Base-by-base conservation (phyloP, 2,113 vertebrate genomes). In the Rhadina sibilatrix region DNA sequence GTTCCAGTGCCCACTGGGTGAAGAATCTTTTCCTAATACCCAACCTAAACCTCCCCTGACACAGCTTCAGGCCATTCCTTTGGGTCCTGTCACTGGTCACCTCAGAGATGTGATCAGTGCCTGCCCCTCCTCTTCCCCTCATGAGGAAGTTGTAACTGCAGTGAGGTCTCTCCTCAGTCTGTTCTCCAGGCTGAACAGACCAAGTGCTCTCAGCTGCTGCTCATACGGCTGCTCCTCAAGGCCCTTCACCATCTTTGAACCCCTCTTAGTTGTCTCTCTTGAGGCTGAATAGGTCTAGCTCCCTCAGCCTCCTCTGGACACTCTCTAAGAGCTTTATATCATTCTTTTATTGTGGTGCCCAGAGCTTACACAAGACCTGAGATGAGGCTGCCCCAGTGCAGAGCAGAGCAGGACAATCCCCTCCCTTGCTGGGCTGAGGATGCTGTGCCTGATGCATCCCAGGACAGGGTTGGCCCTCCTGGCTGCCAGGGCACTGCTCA, bases 371-470 rank as follows among this genome's bases (percentile, higher is more conserved):
- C 64, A 46, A 3, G 5, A 38, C 23, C 38, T 0, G 5, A 69
- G 12, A 5, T 24, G 23, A 53, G 47, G 54, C 38, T 0, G 0
- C 8, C 15, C 28, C 15, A 44, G 37, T 0, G 2, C 72, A n/a
- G n/a, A n/a, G n/a, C n/a, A n/a, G n/a, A n/a, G n/a, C n/a, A n/a
- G n/a, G n/a, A n/a, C n/a, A 69, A 69, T 52, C 21, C 37, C 61
- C 38, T 78, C 38, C 56, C 64, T 53, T 15, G 2, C 11, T 38
- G 0, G 0, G 28, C 28, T 61, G 47, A 18, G 0, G 1, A 53
- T 61, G 74, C 38, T 70, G 65, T 16, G 10, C 28, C 28, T 69
- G 33, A 38, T 38, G 18, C 2, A n/a, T 10, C 12, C 22, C 47
- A n/a, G 47, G 28, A 3, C 40, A 30, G 3, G 2, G 8, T 3